Evolutionary conservation across 1,140 invertebrate species (phyloP), one percentile per base, ranked within the genome.

Genomic region (Pogonus chalceus): DNA sequence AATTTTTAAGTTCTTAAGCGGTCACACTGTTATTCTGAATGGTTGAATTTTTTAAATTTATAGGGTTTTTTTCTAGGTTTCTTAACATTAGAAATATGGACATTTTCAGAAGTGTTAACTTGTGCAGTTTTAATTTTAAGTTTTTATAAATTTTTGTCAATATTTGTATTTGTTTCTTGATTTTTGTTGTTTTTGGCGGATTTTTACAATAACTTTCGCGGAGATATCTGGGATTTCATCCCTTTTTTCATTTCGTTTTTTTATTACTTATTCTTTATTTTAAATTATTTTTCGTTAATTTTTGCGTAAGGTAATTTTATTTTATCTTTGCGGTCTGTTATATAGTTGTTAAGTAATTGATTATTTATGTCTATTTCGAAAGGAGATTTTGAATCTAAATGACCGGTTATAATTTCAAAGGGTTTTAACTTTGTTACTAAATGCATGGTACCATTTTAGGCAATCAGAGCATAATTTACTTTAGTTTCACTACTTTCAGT

Each of bases 391-490:
- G 47, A 46, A 51, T 55, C 54, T 37, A 55, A 60, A 51, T 61
- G 61, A n/a, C 60, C 59, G 24, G 54, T 54, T n/a, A 55, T 35
- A 62, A 49, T 56, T 59, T 52, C 14, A 53, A 43, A 7, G 56
- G 55, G 12, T 56, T 55, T 49, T 43, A n/a, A 61, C 16, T 56
- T 56, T 35, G 56, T 59, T 23, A 49, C 37, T 23, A 58, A 60
- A 56, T 61, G 57, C 16, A 62, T 54, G 0, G 55, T 39, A 49
- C 52, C 60, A 35, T 61, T 63, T 35, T 61, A 63, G 2, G 58
- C 58, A 16, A 63, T 60, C 18, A 63, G 22, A 12, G 60, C 58
- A 54, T 58, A 62, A 26, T 49, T 57, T 54, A 62, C 54, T 31
- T 58, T 48, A 43, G 24, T 49, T 50, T 57, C 43, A 10, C 51